Conservation (phyloP, 2,113 vertebrate genomes). For the Redunca redunca region DNA sequence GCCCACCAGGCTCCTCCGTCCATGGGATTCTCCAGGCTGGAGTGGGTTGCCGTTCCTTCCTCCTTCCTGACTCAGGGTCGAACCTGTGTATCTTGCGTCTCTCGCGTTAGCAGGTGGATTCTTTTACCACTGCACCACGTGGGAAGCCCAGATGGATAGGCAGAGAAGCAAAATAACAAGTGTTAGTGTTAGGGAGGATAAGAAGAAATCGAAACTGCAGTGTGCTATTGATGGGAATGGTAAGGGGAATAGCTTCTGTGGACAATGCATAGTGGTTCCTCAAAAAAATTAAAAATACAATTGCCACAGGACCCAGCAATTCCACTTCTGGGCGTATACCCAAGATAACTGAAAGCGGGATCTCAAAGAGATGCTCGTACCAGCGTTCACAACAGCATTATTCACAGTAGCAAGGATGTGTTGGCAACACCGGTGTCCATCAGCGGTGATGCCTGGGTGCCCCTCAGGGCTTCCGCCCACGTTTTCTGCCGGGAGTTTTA, state of each 20-base stretch:
- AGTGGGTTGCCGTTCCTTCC: not conserved
- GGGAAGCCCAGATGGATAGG: not conserved
- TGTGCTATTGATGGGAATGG: not conserved
- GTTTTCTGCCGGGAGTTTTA: not conserved
- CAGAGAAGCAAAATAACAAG: not conserved
- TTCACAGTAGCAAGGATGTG: not conserved
- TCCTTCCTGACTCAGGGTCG: not conserved
- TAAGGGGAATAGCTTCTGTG: not conserved
- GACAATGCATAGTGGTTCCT: not conserved
- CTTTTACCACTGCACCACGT: not conserved
- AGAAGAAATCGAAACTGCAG: not conserved
- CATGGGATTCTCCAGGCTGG: not conserved
- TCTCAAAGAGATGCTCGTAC: not conserved
- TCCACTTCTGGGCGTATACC: not conserved
- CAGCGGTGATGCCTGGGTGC: accelerated
- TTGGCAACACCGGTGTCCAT: not conserved
- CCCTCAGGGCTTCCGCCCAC: not conserved
- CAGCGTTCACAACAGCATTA: not conserved
- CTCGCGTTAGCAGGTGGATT: not conserved
- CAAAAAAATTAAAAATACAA: not conserved
- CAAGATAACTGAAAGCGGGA: not conserved
- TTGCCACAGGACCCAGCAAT: not conserved
- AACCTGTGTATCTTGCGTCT: not conserved
- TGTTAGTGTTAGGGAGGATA: not conserved
- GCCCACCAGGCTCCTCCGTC: not conserved